Conservation (phyloP, 35 echinoderm and acorn worm species). For the Antedon bifida region DNA sequence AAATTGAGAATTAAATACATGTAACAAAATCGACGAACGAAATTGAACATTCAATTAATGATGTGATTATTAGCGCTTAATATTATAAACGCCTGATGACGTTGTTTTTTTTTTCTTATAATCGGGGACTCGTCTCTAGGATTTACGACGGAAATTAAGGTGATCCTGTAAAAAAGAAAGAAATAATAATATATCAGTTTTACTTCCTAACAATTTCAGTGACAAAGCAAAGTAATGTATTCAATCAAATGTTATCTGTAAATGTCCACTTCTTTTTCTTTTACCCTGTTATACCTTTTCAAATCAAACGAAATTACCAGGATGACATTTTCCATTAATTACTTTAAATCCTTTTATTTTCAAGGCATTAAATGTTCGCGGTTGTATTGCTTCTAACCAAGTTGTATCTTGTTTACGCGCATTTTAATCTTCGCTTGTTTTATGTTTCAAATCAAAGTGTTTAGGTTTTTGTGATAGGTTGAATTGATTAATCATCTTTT, state of each 20-base stretch:
- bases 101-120: not conserved
- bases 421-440: too few relatives aligned
- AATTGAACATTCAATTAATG: slow-evolving; percentile 1
- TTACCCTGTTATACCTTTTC: not conserved
- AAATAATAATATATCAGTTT: not conserved
- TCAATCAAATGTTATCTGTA: not conserved
- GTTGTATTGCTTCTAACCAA: too few relatives aligned
- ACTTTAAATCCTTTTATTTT: too few relatives aligned
- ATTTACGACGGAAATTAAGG: not conserved
- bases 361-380: too few relatives aligned
- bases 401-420: too few relatives aligned
- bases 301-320: not conserved
- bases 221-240: not conserved
- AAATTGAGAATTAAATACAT: not conserved
- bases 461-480: too few relatives aligned
- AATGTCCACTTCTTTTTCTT: not conserved
- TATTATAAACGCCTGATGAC: not conserved
- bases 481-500: too few relatives aligned
- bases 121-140: not conserved
- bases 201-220: not conserved
- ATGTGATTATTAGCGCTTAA: not conserved
- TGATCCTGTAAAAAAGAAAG: not conserved
- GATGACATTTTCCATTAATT: not conserved
- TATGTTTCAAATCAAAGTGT: too few relatives aligned
- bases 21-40: not conserved